Conservation (phyloP, 1,140 invertebrate genomes). For the Chionoecetes opilio region DNA sequence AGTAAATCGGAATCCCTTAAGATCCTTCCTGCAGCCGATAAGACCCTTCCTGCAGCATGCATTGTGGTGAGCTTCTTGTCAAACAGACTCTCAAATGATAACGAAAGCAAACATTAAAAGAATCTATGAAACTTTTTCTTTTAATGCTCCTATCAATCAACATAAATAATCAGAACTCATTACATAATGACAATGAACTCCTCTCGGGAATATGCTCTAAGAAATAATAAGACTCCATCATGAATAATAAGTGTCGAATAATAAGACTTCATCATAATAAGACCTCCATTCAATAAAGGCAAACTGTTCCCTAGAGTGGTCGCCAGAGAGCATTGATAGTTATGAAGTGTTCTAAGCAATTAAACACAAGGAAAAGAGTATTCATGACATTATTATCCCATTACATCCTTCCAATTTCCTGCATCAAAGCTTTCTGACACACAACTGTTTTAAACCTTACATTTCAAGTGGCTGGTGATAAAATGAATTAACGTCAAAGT, state of each 20-base stretch:
- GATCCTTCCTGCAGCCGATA: not conserved
- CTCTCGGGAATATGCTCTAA: too few species aligned
- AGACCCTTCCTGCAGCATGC: not conserved
- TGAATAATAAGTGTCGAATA: too few species aligned
- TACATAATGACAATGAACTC: not conserved
- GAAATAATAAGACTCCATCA: not conserved
- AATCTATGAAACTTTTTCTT: too few species aligned
- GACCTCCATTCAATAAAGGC: not conserved
- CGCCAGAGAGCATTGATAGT: not conserved
- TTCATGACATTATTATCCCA: conserved; percentile 20
- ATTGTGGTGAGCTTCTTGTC: too few species aligned
- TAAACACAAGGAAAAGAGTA: not conserved
- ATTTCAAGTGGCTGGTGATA: not conserved
- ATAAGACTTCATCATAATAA: not conserved
- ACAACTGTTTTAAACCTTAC: not conserved
- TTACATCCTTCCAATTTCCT: not conserved
- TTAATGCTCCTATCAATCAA: not conserved
- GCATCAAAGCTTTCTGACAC: not conserved
- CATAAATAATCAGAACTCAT: not conserved
- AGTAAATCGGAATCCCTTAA: not conserved
- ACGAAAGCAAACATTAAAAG: not conserved
- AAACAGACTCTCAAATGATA: not conserved
- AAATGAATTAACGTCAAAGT: not conserved
- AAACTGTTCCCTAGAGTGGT: not conserved
- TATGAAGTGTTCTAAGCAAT: not conserved